Evolutionary conservation across 2,888 invertebrate genomes (phyloP), one percentile per base, ranked within the genome.

Genomic region (Coelinius sp.): DNA sequence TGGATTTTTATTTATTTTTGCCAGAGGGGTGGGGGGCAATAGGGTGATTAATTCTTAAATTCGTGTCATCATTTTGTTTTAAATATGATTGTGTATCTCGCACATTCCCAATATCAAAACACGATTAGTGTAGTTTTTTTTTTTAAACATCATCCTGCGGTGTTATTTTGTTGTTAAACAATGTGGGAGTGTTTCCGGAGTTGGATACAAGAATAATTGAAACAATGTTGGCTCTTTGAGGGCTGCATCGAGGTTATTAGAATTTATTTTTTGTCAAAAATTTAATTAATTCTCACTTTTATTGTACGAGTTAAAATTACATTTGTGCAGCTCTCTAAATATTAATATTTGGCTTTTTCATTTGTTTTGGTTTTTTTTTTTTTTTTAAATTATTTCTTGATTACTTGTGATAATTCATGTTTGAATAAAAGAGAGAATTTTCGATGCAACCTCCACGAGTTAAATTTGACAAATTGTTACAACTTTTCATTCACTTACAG

Each of bases 401-500:
- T n/a, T n/a, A n/a, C n/a, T n/a, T n/a, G n/a, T n/a, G n/a, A n/a
- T n/a, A n/a, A n/a, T n/a, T n/a, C n/a, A n/a, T n/a, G 17, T 44
- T 44, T n/a, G n/a, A 2, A 17, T 5, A 22, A n/a, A 12, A 6
- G 25, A 41, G 68, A 31, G 2, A 27, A 35, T 17, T 70, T 38
- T 27, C 17, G 52, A 49, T 20, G 49, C 17, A 7, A 2, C 22
- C 10, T 20, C 31, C 66, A 31, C 27, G 31, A 49, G 46, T 68
- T 64, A 46, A 31, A 56, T 35, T 24, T n/a, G 10, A 44, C 25
- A 17, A 25, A 38, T 17, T 49, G 44, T 59, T 59, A 68, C 64
- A 22, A 70, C 53, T n/a, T 70, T 64, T 14, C 44, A 52, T 67
- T 72, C 64, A 71, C 73, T 62, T 74, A 73, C 64, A 72, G 68